Evolutionary conservation across 1,140 invertebrate genomes (phyloP), one percentile per base, ranked within the genome.

Genomic region (Mya arenaria): DNA sequence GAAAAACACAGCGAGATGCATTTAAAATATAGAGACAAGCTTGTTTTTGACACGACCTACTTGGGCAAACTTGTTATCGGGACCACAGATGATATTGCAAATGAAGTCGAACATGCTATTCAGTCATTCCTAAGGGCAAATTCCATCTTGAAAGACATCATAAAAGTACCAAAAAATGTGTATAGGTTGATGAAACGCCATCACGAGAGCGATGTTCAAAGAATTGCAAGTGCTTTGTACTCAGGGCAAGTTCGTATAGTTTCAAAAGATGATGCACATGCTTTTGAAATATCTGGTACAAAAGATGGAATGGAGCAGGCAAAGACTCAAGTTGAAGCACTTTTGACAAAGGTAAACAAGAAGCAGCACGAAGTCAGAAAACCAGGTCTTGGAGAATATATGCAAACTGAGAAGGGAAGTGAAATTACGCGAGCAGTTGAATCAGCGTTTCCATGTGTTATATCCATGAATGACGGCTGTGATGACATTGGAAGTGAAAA

Each of bases 111-210:
- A 39, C 32, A 56, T 39, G 15, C 15, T 34, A 30, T 73, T 1
- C 39, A 60, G 41, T 23, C 37, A 15, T 73, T 73, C 55, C 34
- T 73, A 2, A 15, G 62, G 17, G 5, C 4, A 19, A 63, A n/a
- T n/a, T n/a, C n/a, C n/a, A n/a, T n/a, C n/a, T 73, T 60, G 55
- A 60, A 13, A 73, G 36, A 23, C 71, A 73, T 34, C 71, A 73
- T 39, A 73, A 37, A n/a, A n/a, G n/a, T n/a, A n/a, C n/a, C n/a
- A n/a, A n/a, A n/a, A n/a, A n/a, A n/a, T n/a, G n/a, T n/a, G n/a
- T n/a, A n/a, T n/a, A n/a, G n/a, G n/a, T n/a, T n/a, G n/a, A n/a
- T n/a, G n/a, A n/a, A n/a, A n/a, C n/a, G n/a, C n/a, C n/a, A n/a
- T n/a, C n/a, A n/a, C n/a, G n/a, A n/a, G 5, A 23, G 30, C 2